phyloP scores from a whole-genome alignment of 2,888 invertebrate species.

The Sinelater perroti region DNA sequence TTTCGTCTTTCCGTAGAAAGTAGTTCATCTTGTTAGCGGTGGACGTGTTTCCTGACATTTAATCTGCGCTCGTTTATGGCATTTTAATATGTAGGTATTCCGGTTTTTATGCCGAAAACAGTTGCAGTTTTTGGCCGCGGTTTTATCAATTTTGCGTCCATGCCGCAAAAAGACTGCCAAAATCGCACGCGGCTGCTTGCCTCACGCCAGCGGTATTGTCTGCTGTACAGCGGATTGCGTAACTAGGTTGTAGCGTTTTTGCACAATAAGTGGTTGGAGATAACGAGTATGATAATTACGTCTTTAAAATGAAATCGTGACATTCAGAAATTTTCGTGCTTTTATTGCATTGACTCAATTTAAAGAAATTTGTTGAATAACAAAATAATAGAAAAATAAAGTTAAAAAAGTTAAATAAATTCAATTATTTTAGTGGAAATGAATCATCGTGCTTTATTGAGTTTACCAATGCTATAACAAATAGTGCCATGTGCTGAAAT shows the following conservation, averaged over 20 bases:
- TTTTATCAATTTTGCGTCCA: slow-evolving; percentile 1
- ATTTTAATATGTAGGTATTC: slow-evolving; percentile 12
- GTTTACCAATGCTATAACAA: too few relatives aligned
- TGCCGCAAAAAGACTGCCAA: too few relatives aligned
- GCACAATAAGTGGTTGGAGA: not conserved
- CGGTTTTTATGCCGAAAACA: not conserved
- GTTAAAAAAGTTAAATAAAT: not conserved
- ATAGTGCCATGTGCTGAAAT: too few relatives aligned
- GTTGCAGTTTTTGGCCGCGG: not conserved
- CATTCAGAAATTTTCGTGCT: not conserved
- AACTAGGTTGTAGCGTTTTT: not conserved
- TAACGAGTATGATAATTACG: not conserved
- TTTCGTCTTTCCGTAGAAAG: slow-evolving; percentile 13
- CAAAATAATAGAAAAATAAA: not conserved
- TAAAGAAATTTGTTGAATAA: not conserved
- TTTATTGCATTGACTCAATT: not conserved
- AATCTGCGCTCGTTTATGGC: slow-evolving; percentile 6
- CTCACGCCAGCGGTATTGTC: not conserved
- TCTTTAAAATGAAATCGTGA: too few relatives aligned
- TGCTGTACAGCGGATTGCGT: not conserved
- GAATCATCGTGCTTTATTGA: too few relatives aligned
- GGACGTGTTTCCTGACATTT: slow-evolving; percentile 12
- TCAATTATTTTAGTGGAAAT: not conserved
- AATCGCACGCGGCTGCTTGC: not conserved
- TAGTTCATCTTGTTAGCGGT: slow-evolving; percentile 8